Evolutionary conservation across 2,797 vertebrate genomes (phyloP).

Genomic region (Hephaestus fuliginosus): DNA sequence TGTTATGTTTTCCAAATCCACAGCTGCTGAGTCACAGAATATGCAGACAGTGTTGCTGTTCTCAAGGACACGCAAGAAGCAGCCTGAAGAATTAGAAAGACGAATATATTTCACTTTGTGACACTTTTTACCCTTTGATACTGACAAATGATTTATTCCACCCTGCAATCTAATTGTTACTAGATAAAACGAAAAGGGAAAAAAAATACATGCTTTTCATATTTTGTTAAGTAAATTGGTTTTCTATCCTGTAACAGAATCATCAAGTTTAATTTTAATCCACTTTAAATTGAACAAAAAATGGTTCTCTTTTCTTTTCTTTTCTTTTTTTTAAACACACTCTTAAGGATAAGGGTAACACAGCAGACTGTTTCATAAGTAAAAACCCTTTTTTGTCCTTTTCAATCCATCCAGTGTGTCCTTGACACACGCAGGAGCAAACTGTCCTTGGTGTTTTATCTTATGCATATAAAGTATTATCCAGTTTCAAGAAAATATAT

Average conservation of each 20-base stretch:
- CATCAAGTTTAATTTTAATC: not conserved
- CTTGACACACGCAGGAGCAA: not conserved
- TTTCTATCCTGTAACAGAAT: not conserved
- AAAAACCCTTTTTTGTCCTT: not conserved
- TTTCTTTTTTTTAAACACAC: not conserved
- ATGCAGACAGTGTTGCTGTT: slow-evolving; percentile 90
- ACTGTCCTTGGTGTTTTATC: not conserved
- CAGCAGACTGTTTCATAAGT: not conserved
- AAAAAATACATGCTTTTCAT: not conserved
- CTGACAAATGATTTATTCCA: not conserved
- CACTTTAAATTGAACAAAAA: not conserved
- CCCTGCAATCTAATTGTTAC: not conserved
- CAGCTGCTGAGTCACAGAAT: slow-evolving; percentile 83
- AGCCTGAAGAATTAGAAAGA: slow-evolving; percentile 83
- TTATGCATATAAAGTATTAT: not conserved
- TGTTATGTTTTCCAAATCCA: slow-evolving; percentile 81
- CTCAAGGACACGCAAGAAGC: slow-evolving; percentile 87
- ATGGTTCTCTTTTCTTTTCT: too few relatives aligned
- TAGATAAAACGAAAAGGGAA: not conserved
- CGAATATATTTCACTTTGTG: slow-evolving; percentile 15
- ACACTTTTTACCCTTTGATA: not conserved
- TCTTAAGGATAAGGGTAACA: not conserved
- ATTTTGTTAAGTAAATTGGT: not conserved
- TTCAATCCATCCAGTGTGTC: not conserved
- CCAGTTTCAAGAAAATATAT: not conserved